Conservation (phyloP, 2,113 vertebrate species). For the Melospiza georgiana region DNA sequence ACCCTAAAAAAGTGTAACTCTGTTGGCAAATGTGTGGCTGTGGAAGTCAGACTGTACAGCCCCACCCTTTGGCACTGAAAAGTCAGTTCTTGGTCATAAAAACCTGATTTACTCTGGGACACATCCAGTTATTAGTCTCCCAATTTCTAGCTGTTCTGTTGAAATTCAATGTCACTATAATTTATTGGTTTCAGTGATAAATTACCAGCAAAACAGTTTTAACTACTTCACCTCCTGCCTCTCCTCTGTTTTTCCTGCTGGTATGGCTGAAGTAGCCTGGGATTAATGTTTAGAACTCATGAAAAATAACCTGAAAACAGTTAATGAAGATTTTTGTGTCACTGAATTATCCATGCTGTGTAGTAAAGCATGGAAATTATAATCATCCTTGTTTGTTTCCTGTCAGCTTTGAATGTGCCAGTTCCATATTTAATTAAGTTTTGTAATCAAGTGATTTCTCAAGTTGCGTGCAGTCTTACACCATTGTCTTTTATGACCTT, state of each 20-base stretch:
- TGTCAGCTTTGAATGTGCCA: conserved; percentile 9
- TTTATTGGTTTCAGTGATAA: not conserved
- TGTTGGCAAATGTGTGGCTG: not conserved
- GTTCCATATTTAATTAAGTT: conserved; percentile 53
- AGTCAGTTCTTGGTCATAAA: conserved; percentile 6
- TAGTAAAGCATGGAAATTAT: not conserved
- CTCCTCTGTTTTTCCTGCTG: not conserved
- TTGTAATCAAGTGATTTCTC: conserved; percentile 55
- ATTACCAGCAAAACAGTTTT: not conserved
- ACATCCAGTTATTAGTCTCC: conserved; percentile 13
- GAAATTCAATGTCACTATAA: not conserved
- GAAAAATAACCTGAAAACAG: not conserved
- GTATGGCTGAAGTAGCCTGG: not conserved
- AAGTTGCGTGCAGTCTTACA: conserved; percentile 22
- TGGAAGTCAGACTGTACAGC: not conserved
- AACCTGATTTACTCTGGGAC: not conserved
- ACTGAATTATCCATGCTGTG: not conserved
- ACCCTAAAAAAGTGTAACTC: not conserved
- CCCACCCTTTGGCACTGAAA: conserved; percentile 42
- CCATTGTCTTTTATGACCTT: conserved; percentile 15
- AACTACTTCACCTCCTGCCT: not conserved
- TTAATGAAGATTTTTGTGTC: not conserved
- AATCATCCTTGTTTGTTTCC: not conserved
- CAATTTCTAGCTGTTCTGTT: conserved; percentile 7
- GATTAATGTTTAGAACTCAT: not conserved